Conservation (phyloP, 2,797 vertebrate genomes). For the Liasis olivaceus region DNA sequence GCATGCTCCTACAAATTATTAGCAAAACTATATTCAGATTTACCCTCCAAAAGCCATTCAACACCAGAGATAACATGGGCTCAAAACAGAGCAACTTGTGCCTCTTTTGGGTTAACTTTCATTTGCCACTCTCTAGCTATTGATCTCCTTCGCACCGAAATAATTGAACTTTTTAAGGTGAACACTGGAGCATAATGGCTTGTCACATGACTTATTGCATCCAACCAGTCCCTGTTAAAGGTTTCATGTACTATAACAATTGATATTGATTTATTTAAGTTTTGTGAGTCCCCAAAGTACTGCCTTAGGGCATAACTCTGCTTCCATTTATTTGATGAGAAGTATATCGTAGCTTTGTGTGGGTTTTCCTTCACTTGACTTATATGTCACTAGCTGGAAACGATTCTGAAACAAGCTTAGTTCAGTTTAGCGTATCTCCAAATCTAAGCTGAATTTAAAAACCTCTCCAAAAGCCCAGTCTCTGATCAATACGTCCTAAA, state of each 20-base stretch:
- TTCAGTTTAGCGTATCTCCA: background rate
- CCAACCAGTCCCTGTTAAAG: constrained; percentile 16
- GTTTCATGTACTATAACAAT: constrained; percentile 38
- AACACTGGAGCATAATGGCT: constrained; percentile 14
- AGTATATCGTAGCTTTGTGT: background rate
- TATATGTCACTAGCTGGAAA: background rate
- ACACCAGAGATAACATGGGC: constrained; percentile 39
- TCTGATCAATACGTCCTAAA: constrained; percentile 4
- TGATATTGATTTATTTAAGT: constrained; percentile 20
- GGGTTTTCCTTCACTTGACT: background rate
- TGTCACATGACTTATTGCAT: background rate
- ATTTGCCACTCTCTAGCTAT: constrained; percentile 43
- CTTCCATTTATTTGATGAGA: background rate
- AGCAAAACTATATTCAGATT: background rate
- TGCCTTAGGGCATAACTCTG: background rate
- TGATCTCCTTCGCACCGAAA: constrained; percentile 44
- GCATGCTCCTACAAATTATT: background rate
- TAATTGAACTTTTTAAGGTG: background rate
- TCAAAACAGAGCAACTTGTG: constrained; percentile 53
- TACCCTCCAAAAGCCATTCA: constrained; percentile 29
- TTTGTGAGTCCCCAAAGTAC: constrained; percentile 22
- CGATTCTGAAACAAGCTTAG: background rate
- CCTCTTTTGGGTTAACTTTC: constrained; percentile 53
- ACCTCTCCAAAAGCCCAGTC: background rate
- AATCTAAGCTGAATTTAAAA: constrained; percentile 11